Evolutionary conservation across 2,797 vertebrate genomes (phyloP).

Genomic region (Ctenochaetus hawaiiensis): DNA sequence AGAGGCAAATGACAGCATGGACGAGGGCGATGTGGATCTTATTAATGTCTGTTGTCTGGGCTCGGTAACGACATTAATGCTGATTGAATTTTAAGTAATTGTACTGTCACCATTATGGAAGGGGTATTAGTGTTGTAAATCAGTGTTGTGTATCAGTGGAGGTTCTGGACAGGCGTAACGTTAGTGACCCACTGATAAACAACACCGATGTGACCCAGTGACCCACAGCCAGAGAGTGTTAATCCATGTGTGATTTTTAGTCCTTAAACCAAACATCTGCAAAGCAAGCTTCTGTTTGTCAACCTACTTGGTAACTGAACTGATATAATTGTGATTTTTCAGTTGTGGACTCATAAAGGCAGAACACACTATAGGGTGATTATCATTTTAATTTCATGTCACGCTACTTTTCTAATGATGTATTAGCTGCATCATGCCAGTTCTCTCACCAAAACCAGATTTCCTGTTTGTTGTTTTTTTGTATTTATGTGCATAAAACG

Average conservation of each 20-base stretch:
- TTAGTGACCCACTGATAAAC: not conserved
- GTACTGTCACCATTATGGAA: conserved; percentile 53
- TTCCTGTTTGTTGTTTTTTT: not conserved
- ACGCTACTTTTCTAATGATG: not conserved
- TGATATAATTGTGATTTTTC: conserved; percentile 1
- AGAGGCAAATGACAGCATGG: conserved; percentile 59
- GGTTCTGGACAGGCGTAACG: conserved; percentile 14
- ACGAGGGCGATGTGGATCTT: conserved; percentile 61
- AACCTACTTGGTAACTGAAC: not conserved
- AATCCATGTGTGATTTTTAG: conserved; percentile 12
- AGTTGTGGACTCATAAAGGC: not conserved
- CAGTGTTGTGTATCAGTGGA: conserved; percentile 16
- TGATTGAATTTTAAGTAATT: conserved; percentile 79
- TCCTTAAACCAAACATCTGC: not conserved
- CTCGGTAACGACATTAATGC: conserved; percentile 70
- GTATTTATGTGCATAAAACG: no score
- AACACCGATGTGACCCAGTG: not conserved
- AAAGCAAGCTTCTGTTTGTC: not conserved
- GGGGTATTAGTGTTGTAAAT: conserved; percentile 34
- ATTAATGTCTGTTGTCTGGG: conserved; percentile 74
- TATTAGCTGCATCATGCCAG: not conserved
- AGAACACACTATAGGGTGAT: not conserved
- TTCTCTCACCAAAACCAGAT: not conserved
- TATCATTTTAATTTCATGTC: not conserved
- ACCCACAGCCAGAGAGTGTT: conserved; percentile 10